Conservation (phyloP, 2,888 invertebrate species). For the Frankliniella intonsa region DNA sequence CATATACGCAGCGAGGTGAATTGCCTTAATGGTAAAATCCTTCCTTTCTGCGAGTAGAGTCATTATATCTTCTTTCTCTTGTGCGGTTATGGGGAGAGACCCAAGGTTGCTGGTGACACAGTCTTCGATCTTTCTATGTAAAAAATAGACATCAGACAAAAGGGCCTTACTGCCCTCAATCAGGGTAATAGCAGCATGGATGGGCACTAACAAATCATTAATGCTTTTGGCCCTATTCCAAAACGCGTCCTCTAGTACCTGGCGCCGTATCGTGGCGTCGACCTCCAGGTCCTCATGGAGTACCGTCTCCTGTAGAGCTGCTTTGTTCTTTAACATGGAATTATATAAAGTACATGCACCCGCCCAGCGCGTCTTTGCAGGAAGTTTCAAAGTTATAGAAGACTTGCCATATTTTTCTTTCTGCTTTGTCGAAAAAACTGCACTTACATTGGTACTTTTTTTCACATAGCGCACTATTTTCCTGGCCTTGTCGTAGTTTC, state of each 20-base stretch:
- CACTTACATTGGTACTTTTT: not conserved
- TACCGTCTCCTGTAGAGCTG: not conserved
- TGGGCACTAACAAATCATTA: not conserved
- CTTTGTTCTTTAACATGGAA: not conserved
- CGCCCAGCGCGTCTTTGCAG: conserved; percentile 29
- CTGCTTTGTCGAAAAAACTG: conserved; percentile 29
- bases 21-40: not conserved
- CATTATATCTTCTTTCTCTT: not conserved
- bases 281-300: not conserved
- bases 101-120: not conserved
- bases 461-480: not conserved
- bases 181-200: not conserved
- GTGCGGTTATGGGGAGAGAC: not conserved
- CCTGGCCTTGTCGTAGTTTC: not conserved
- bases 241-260: not conserved
- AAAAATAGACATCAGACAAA: not conserved
- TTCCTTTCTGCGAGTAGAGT: not conserved
- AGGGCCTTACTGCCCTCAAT: not conserved
- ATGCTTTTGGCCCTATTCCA: not conserved
- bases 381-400: conserved; percentile 29
- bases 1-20: not conserved
- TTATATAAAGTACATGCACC: not conserved
- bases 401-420: not conserved
- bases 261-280: not conserved
- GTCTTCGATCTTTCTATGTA: not conserved